Percentiles rank a stretch among this genome's conserved stretches.
These are phyloP conservation scores for Oreochromis niloticus DNA, from an alignment of 2,113 vertebrate genomes.

Conservation along the genomic window DNA sequence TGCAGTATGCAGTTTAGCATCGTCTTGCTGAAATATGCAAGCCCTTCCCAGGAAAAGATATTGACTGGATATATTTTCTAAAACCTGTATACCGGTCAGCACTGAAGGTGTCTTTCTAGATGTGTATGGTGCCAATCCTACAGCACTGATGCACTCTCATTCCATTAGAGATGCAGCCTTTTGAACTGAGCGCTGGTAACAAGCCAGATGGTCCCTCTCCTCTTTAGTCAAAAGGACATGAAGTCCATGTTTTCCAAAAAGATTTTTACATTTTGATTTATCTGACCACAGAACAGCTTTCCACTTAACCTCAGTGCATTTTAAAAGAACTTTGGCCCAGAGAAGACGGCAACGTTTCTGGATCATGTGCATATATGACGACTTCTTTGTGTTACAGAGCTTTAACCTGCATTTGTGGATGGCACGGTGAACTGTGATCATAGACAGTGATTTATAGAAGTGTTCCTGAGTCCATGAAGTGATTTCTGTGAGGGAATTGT, in stretches of 20 bases:
- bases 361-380: neutral
- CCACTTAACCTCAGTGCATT: neutral
- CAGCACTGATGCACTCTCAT: neutral
- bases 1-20: neutral
- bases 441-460: neutral
- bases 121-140: neutral
- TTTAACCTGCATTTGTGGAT: neutral
- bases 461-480: neutral
- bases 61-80: neutral
- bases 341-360: neutral
- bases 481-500: neutral
- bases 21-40: neutral
- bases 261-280: neutral
- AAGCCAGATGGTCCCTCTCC: neutral
- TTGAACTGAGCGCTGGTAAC: neutral
- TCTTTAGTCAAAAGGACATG: neutral
- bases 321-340: neutral
- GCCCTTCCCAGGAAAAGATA: neutral
- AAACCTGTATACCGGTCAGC: neutral
- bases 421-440: neutral
- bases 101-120: neutral
- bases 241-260: neutral
- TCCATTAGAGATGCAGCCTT: neutral
- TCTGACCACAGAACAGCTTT: neutral
- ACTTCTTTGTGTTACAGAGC: neutral